These are phyloP conservation scores for Physeter macrocephalus DNA, from an alignment of 2,113 vertebrate species.

Conservation along the genomic window DNA sequence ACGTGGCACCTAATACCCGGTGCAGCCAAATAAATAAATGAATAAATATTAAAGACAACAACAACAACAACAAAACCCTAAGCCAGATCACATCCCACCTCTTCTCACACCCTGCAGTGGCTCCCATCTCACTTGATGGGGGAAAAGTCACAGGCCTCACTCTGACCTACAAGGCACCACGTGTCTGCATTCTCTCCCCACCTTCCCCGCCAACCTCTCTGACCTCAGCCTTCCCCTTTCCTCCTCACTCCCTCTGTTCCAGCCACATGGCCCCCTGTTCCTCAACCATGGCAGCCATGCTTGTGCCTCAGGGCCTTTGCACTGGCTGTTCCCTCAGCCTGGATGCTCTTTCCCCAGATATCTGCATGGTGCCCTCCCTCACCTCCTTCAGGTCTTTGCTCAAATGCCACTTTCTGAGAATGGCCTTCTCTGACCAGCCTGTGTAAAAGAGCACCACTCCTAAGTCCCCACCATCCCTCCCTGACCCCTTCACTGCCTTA, in stretches of 20 bases:
- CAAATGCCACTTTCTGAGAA: not conserved
- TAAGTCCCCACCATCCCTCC: not conserved
- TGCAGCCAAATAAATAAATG: no score
- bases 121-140: not conserved
- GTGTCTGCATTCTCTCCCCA: not conserved
- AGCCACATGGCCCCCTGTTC: not conserved
- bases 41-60: no score
- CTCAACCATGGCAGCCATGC: not conserved
- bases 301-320: not conserved
- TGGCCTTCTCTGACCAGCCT: not conserved
- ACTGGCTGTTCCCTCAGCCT: not conserved
- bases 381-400: not conserved
- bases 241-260: not conserved
- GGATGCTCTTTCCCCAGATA: not conserved
- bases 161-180: not conserved
- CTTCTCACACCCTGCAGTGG: not conserved
- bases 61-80: no score
- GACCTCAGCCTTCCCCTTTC: no score
- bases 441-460: not conserved
- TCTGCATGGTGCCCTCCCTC: not conserved
- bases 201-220: not conserved
- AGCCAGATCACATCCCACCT: not conserved
- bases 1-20: no score
- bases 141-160: not conserved
- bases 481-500: not conserved